Evolutionary conservation across 2,888 invertebrate species (phyloP), one percentile per base, ranked within the genome.

Genomic region (Thymelicus lineola): DNA sequence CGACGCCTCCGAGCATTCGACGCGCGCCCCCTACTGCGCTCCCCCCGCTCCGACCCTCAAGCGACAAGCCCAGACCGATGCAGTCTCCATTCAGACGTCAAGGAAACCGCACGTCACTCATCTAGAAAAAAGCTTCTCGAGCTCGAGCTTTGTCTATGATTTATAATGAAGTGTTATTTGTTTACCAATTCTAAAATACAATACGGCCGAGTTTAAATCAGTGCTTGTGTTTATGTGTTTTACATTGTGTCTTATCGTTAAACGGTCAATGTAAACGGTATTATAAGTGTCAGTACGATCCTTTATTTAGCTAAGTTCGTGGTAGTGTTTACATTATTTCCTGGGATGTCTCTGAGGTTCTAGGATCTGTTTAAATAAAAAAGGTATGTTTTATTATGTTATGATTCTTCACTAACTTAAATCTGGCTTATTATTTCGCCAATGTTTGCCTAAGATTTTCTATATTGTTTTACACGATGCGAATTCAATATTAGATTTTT

Each of bases 81-180:
- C 92, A 93, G 93, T 93, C 91, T 87, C 85, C 81, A 82, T 82
- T 80, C 79, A 81, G 76, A 80, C 78, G 80, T 74, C 74, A 79
- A 71, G 63, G 76, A 71, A 76, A 71, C 66, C 71, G 76, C 73
- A 84, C 86, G 88, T 85, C 75, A 70, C 62, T 72, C 71, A 77
- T 59, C 65, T 59, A 72, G 63, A 62, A 74, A 77, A 85, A 88
- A 89, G 86, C 89, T 86, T 86, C 72, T 83, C 88, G 90, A 81
- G 81, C 83, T 84, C 91, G 93, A 90, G 92, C 93, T 93, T 93
- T 91, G 82, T 85, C 85, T 81, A 79, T 81, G 79, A 81, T 79
- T 79, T 79, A 81, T 81, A 82, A 86, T 84, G 82, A 87, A 84
- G 86, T 86, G 84, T 81, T 76, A 79, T 82, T 76, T 81, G 75